These are phyloP conservation scores for Stictocephala bisonia DNA, from an alignment of 2,888 invertebrate species.

Conservation along the genomic window DNA sequence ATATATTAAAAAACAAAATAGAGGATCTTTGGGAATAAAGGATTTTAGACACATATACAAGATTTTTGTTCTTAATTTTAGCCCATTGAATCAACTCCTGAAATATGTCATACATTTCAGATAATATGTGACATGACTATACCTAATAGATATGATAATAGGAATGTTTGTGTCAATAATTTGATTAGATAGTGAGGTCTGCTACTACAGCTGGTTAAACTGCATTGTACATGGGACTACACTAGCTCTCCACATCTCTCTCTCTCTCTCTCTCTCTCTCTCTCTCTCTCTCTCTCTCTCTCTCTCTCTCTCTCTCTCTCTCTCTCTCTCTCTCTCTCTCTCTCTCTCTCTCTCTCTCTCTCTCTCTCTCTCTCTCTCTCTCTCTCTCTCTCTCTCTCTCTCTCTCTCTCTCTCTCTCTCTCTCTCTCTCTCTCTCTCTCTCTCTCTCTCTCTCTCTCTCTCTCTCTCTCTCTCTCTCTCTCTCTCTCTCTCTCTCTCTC, in stretches of 20 bases:
- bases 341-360: slow-evolving; percentile 22
- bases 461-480: slow-evolving; percentile 12
- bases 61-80: no score
- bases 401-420: slow-evolving; percentile 5
- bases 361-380: slow-evolving; percentile 7
- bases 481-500: neutral
- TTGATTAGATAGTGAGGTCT: no score
- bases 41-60: no score
- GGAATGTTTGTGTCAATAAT: no score
- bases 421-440: slow-evolving; percentile 1
- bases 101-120: no score
- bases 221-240: no score
- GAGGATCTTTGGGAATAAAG: no score
- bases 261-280: slow-evolving; percentile 19
- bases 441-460: slow-evolving; percentile 2
- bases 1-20: no score
- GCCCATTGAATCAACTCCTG: no score
- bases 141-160: neutral
- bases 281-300: slow-evolving; percentile 22
- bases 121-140: neutral
- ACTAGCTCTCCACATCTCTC: no score
- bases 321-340: slow-evolving; percentile 35
- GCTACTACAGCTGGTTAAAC: no score
- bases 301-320: slow-evolving; percentile 24
- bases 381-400: slow-evolving; percentile 2